Evolutionary conservation across 2,113 vertebrate genomes (phyloP).

Genomic region (Anoura caudifer): DNA sequence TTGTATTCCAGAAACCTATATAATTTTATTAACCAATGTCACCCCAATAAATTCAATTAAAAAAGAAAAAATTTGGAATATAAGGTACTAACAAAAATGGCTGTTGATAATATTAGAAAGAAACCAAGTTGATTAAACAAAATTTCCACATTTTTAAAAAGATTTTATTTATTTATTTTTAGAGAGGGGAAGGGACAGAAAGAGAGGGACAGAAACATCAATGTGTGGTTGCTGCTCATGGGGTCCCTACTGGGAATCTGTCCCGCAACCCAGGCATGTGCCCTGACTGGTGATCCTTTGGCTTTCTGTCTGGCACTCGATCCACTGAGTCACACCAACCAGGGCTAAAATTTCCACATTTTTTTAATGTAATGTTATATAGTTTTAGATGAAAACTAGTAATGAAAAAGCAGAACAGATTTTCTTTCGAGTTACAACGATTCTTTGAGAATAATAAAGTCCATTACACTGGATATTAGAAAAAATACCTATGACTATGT

Average conservation of each 20-base stretch:
- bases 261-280: too few relatives aligned
- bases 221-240: too few relatives aligned
- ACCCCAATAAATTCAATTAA: too few relatives aligned
- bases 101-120: neutral
- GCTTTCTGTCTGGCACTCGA: too few relatives aligned
- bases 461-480: neutral
- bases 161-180: too few relatives aligned
- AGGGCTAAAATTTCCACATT: neutral
- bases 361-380: neutral
- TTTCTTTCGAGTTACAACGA: neutral
- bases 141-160: neutral
- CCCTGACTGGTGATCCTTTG: too few relatives aligned
- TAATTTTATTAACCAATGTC: too few relatives aligned
- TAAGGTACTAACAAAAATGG: neutral
- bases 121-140: neutral
- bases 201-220: too few relatives aligned
- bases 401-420: neutral
- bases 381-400: constrained; percentile 2
- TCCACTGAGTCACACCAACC: too few relatives aligned
- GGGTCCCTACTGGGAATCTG: too few relatives aligned
- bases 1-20: too few relatives aligned
- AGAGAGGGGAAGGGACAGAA: too few relatives aligned
- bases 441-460: constrained; percentile 2
- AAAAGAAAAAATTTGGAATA: neutral
- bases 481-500: neutral